Base-by-base conservation (phyloP, 2,888 invertebrate species). In the Drosophila mimica region DNA sequence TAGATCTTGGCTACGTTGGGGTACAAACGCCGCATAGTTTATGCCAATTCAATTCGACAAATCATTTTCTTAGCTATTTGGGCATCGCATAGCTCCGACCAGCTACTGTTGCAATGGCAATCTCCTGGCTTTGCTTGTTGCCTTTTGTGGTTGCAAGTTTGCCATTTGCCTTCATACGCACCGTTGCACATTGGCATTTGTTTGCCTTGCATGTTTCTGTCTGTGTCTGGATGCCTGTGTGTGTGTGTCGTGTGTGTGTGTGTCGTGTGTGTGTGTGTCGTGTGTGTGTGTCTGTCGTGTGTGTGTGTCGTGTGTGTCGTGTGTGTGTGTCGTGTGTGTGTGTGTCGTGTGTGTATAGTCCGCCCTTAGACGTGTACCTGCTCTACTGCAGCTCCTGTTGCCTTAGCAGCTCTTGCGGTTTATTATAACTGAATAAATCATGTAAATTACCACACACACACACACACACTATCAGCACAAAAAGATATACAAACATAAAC, bases 381-480 rank as follows among this genome's bases (percentile, higher is more conserved):
- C 54, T 53, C 53, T 65, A 66, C 63, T 76, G 57, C 66, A 56
- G 61, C 66, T 68, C 34, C 60, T 80, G 74, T 64, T 78, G 76
- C 88, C 64, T 72, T 77, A 75, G 76, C 77, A 79, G 83, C 83
- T 90, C 83, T 82, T 87, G 88, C 72, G 86, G 86, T 90, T 86
- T 88, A 85, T 88, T 90, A 86, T 88, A 88, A 82, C 83, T 90
- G 77, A 79, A 87, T 90, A 85, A 83, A 88, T 90, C 90, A 90
- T 82, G 76, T 83, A 88, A 82, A 88, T 77, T 77, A 61, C 57
- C 52, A 62, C 57, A 60, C 15, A 43, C 25, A 43, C 53, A 61
- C 34, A 33, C 28, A 38, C 36, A 36, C 38, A 30, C 36, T n/a
- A 49, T 52, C 53, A 30, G 30, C 38, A 38, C 40, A 57, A 31